These are phyloP conservation scores for Drosophila lowei DNA, from an alignment of 1,140 invertebrate genomes.

Conservation along the genomic window DNA sequence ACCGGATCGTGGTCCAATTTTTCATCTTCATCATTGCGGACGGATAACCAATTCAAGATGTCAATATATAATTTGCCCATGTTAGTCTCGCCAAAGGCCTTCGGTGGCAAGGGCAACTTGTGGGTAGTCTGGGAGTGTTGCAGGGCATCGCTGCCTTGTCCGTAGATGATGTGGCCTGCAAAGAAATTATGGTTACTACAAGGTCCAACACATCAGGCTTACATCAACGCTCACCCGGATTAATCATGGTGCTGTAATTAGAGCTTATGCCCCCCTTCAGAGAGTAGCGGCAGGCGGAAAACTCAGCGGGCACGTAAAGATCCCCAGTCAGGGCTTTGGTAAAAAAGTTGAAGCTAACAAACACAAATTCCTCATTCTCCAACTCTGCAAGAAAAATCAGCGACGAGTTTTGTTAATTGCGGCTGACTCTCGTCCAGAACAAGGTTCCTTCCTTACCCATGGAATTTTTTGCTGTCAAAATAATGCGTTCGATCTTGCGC, in stretches of 20 bases:
- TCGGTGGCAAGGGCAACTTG: conserved; percentile 64
- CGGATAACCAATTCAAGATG: conserved; percentile 53
- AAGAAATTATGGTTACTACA: neutral
- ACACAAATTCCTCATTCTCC: conserved; percentile 51
- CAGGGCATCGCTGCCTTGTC: conserved; percentile 55
- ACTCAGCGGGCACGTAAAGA: conserved; percentile 72
- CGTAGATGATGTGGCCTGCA: conserved; percentile 55
- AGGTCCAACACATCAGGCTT: no score
- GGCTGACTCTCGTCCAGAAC: no score
- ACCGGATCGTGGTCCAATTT: conserved; percentile 22
- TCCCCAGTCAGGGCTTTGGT: conserved; percentile 35
- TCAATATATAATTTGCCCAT: conserved; percentile 55
- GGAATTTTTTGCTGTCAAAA: conserved; percentile 27
- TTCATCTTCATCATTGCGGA: conserved; percentile 13
- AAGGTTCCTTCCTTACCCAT: conserved; percentile 32
- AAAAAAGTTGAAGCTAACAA: conserved; percentile 71
- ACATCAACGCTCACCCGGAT: conserved; percentile 57
- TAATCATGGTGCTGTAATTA: conserved; percentile 59
- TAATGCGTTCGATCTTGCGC: conserved; percentile 54
- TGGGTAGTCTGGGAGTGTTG: conserved; percentile 55
- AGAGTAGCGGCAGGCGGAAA: conserved; percentile 63
- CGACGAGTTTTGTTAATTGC: neutral
- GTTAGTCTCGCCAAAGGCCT: conserved; percentile 66
- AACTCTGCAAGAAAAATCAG: conserved; percentile 33
- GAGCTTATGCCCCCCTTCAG: conserved; percentile 54